Evolutionary conservation across 2,888 invertebrate species (phyloP), one percentile per base, ranked within the genome.

Genomic region (Diarsia rubi): DNA sequence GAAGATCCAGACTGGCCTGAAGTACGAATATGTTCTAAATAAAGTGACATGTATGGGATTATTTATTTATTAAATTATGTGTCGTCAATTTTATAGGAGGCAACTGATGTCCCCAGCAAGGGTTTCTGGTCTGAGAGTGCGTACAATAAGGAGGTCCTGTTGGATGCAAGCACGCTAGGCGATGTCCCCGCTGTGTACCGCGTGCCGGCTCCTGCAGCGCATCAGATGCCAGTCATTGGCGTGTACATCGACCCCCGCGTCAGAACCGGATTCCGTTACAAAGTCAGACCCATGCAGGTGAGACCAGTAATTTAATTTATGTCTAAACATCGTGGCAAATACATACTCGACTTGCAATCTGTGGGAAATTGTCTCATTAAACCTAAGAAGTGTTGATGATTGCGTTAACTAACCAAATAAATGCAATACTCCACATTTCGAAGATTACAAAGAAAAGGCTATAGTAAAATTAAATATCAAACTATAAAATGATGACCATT

Each of bases 261-360:
- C 81, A 96, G 97, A 85, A 97, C 98, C 83, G 98, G 98, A 85
- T 98, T 98, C 96, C 97, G 97, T 92, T 98, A 98, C 96, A 97
- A 97, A 94, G 97, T 98, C 82, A 97, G 97, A 89, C 97, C 97
- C 3, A 96, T 98, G 92, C 97, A 97, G 93, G 96, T 97, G 91
- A 96, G 96, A 95, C 87, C 86, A 95, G 91, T 91, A 90, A 90
- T 91, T 90, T 89, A 87, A 90, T 89, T 73, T 82, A 85, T 88
- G 84, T 87, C 85, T 84, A 86, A 85, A 83, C 75, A 87, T 83
- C 87, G 81, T 86, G 87, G 84, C 78, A 83, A 89, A 82, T 82
- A 89, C 87, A 88, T 82, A 87, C 84, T 88, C 90, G 90, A 89
- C 83, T 85, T 87, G 91, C 91, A 82, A 66, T 78, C 88, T 86